Evolutionary conservation across 2,797 vertebrate genomes (phyloP).

Genomic region (Schizopygopsis pylzovi): DNA sequence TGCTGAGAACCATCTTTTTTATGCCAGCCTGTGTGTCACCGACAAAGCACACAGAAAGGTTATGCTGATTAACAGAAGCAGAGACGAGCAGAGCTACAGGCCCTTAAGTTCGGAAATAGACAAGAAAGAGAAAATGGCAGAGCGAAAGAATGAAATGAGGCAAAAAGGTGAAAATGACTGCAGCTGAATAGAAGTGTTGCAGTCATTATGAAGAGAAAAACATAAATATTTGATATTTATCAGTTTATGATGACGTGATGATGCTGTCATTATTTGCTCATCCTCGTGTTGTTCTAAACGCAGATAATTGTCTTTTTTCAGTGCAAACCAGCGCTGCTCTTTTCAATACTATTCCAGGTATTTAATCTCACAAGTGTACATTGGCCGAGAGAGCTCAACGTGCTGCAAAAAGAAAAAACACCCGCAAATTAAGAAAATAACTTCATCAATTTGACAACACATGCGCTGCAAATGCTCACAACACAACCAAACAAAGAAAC

Average conservation of each 20-base stretch:
- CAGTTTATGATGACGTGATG: background rate
- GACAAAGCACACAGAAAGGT: conserved; percentile 66
- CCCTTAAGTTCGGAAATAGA: conserved; percentile 64
- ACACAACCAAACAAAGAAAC: no score
- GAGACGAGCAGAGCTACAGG: conserved; percentile 43
- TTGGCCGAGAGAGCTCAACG: no score
- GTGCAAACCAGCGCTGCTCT: background rate
- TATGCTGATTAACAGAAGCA: conserved; percentile 72
- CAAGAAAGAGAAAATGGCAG: conserved; percentile 57
- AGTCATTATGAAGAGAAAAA: background rate
- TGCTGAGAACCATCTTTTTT: conserved; percentile 66
- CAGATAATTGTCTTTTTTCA: background rate
- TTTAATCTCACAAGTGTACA: background rate
- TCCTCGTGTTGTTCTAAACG: background rate
- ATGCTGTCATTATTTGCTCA: background rate
- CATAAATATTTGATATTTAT: conserved; percentile 1
- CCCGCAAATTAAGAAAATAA: no score
- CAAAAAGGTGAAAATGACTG: conserved; percentile 20
- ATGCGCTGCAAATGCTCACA: no score
- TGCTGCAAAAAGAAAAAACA: no score
- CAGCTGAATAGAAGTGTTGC: background rate
- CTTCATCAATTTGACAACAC: no score
- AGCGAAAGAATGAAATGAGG: background rate
- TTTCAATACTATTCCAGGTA: background rate
- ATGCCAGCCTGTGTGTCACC: conserved; percentile 56